phyloP scores from a whole-genome alignment of 2,888 invertebrate species.

The Polydrusus tereticollis region DNA sequence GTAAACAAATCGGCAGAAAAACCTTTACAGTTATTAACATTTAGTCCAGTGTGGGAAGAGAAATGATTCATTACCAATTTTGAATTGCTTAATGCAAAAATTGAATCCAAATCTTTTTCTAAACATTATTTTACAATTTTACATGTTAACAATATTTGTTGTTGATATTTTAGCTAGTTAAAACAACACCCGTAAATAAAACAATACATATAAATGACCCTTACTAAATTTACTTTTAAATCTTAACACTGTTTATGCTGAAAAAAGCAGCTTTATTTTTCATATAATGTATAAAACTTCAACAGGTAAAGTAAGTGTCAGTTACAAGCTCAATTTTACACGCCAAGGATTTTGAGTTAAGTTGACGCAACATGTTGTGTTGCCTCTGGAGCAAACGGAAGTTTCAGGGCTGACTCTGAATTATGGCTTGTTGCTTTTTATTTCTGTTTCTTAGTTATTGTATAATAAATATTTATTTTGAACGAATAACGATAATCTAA shows the following conservation, averaged over 20 bases:
- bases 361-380: constrained; percentile 35
- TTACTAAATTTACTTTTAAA: neutral
- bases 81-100: too few species aligned
- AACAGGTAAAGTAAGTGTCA: constrained; percentile 34
- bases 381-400: neutral
- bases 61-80: too few species aligned
- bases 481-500: too few species aligned
- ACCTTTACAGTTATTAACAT: too few species aligned
- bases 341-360: constrained; percentile 28
- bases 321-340: constrained; percentile 34
- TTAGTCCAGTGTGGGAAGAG: too few species aligned
- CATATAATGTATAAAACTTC: neutral
- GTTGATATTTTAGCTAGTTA: too few species aligned
- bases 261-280: neutral
- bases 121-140: too few species aligned
- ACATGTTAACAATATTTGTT: too few species aligned
- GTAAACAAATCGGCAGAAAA: constrained; percentile 66
- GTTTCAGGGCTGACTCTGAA: neutral
- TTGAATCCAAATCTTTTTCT: too few species aligned
- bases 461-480: too few species aligned
- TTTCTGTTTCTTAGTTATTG: too few species aligned
- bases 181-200: too few species aligned
- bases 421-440: neutral
- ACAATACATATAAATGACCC: neutral
- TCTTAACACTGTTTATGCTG: neutral